phyloP scores from a whole-genome alignment of 2,113 vertebrate species.

The Herpetotheres cachinnans region DNA sequence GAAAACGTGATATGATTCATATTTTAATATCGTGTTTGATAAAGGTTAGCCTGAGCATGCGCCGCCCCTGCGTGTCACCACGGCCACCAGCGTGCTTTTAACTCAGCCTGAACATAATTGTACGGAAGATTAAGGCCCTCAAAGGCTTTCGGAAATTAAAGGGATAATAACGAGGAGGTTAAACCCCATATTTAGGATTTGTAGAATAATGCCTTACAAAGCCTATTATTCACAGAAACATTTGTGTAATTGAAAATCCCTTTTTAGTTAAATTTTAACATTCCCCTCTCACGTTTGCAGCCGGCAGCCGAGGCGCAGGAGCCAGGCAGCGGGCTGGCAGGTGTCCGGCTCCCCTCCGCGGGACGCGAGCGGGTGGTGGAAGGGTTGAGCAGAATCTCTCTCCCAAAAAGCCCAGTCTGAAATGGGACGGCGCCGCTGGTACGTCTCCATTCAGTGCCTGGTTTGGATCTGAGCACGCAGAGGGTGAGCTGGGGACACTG shows the following conservation, averaged over 20 bases:
- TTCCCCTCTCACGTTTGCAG: background rate
- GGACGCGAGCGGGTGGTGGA: fast-evolving
- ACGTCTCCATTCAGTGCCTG: fast-evolving
- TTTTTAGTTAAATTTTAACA: background rate
- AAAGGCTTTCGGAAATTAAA: background rate
- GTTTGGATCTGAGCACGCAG: background rate
- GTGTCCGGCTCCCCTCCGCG: fast-evolving
- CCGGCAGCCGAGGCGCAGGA: fast-evolving
- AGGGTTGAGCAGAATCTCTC: background rate
- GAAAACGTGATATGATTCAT: fast-evolving
- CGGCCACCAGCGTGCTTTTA: fast-evolving
- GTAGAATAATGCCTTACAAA: background rate
- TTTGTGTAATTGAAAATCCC: background rate
- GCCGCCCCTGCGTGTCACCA: background rate
- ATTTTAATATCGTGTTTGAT: fast-evolving
- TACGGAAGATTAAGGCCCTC: background rate
- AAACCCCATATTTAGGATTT: slow-evolving; percentile 2
- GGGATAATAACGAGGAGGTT: background rate
- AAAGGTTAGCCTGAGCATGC: fast-evolving
- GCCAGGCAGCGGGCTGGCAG: background rate
- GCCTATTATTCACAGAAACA: background rate
- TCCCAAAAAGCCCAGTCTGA: background rate
- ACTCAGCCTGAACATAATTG: background rate
- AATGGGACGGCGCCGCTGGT: fast-evolving
- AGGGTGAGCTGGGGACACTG: fast-evolving